Base-by-base conservation (phyloP, 2,888 invertebrate genomes). In the Leptarthrus brevirostris region DNA sequence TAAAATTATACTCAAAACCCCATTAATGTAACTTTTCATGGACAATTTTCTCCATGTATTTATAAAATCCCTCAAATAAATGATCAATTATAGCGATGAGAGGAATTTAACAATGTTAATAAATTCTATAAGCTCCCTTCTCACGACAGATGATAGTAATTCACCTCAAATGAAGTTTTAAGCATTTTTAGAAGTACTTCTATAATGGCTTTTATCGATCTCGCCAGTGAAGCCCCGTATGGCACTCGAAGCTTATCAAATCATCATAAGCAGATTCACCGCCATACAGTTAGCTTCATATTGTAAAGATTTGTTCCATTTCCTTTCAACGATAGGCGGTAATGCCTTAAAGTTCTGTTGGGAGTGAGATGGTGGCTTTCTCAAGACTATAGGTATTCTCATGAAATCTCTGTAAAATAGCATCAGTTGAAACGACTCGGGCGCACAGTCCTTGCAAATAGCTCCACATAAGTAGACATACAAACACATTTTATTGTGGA, bases 401-500 rank as follows among this genome's bases (percentile, higher is more conserved):
- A 40, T 40, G 40, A 40, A 40, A 40, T 30, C 30, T 30, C 8
- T 30, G 30, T 56, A 58, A 58, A 58, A 56, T 8, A 0, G 14
- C 8, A 53, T 12, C 12, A 53, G 49, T 8, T 14, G 14, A 49
- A 49, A 26, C 54, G 54, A 36, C 36, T 26, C n/a, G 58, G 22
- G 58, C 18, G 12, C 58, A 36, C 36, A 58, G 18, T 58, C 36
- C 36, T 58, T 26, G 40, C 12, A 18, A 58, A 58, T 58, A 58
- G 36, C 58, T 18, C 2, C 34, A 58, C 36, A 58, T 58, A 58
- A 34, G 36, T 18, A 34, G 58, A 16, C 36, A 58, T 36, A 58
- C 58, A 58, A 36, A 58, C 36, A 58, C 58, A 34, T 58, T 58
- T 58, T 58, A 58, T 58, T 58, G 58, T 36, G 58, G 36, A 58